These are phyloP conservation scores for Anorthoa munda DNA, from an alignment of 2,888 invertebrate genomes.

Conservation along the genomic window DNA sequence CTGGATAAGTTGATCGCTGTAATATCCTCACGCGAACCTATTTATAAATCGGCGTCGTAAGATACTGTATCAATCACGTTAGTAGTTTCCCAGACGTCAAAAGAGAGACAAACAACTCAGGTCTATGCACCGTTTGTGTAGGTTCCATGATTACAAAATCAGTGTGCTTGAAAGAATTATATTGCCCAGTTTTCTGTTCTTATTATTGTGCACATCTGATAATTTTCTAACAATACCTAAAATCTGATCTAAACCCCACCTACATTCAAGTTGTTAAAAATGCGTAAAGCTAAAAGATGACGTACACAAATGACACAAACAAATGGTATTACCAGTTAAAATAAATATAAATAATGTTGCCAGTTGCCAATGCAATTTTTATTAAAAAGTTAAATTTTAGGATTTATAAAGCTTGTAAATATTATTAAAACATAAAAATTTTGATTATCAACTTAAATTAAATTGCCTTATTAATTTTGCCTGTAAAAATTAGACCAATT, in stretches of 20 bases:
- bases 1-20: neutral
- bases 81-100: neutral
- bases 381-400: conserved; percentile 17
- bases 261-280: conserved; percentile 19
- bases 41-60: neutral
- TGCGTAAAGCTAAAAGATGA: conserved; percentile 38
- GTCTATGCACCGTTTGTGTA: neutral
- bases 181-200: neutral
- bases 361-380: conserved; percentile 24
- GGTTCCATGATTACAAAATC: neutral
- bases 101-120: neutral
- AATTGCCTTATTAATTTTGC: neutral
- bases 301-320: conserved; percentile 38
- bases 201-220: neutral
- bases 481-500: neutral
- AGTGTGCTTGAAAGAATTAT: neutral
- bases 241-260: conserved; percentile 5
- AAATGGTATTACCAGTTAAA: conserved; percentile 39
- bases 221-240: neutral
- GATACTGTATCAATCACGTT: neutral
- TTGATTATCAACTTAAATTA: neutral
- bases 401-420: conserved; percentile 6
- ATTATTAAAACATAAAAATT: neutral
- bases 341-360: conserved; percentile 25
- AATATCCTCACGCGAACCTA: neutral